A percentile compares a stretch with the other conserved stretches of the same genome.
These are phyloP conservation scores for Colletes latitarsis DNA, from an alignment of 1,140 invertebrate genomes.

Conservation along the genomic window DNA sequence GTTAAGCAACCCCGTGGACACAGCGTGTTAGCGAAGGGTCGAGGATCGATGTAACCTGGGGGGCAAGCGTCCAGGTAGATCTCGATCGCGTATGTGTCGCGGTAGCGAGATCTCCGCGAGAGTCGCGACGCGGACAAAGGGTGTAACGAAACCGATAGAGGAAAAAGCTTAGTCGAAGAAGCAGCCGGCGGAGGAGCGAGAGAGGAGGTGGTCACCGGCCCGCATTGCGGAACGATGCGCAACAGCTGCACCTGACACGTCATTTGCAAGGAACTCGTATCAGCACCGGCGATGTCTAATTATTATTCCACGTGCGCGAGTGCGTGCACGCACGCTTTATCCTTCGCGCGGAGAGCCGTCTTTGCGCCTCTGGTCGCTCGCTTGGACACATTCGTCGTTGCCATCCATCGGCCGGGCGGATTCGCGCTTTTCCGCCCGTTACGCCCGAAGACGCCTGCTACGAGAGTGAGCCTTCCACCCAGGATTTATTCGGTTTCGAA, in stretches of 20 bases:
- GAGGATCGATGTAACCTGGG: no score
- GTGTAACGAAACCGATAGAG: conserved; percentile 24
- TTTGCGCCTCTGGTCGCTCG: conserved; percentile 13
- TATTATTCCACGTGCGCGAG: conserved; percentile 76
- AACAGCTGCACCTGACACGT: conserved; percentile 78
- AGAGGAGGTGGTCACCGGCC: conserved; percentile 64
- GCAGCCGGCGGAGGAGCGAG: conserved; percentile 31
- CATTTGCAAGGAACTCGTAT: conserved; percentile 78
- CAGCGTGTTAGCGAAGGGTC: no score
- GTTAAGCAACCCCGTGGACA: no score
- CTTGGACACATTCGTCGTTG: conserved; percentile 29
- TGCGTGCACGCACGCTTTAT: conserved; percentile 53
- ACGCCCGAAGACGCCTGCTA: background rate
- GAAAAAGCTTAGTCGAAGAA: conserved; percentile 18
- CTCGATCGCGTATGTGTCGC: no score
- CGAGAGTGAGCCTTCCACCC: background rate
- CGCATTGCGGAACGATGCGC: conserved; percentile 78
- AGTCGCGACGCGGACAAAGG: conserved; percentile 35
- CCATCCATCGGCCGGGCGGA: background rate
- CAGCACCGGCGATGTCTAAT: conserved; percentile 73
- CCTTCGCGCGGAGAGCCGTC: conserved; percentile 21
- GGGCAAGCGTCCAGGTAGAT: no score
- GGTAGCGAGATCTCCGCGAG: no score
- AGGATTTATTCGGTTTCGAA: conserved; percentile 45
- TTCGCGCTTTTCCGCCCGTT: conserved; percentile 16